Base-by-base conservation (phyloP, 1,140 invertebrate genomes). In the Bombus vancouverensis region DNA sequence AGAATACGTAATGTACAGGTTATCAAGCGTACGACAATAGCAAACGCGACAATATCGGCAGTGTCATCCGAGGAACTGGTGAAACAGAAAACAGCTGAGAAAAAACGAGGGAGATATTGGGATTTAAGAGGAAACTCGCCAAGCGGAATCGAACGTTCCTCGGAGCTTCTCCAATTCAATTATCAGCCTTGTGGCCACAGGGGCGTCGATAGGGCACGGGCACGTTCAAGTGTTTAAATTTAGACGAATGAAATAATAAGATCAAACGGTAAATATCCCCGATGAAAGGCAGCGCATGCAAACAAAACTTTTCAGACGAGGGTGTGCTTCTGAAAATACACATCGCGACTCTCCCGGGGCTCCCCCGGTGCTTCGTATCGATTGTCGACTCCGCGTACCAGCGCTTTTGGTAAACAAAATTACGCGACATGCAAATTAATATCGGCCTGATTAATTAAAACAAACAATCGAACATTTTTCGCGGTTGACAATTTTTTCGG, bases 191-290 rank as follows among this genome's bases (percentile, higher is more conserved):
- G 87, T 85, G 88, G 89, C 88, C 81, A 86, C 83, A 71, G 81
- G 47, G 47, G 47, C 47, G 62, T 75, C 39, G 47, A 83, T 34
- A 2, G 39, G 47, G 34, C 12, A 5, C 10, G 66, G 77, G 47
- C 71, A n/a, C 76, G 87, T 87, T 93, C 89, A 92, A 93, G 94
- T 94, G 92, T 94, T 94, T 94, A 94, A 94, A 94, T 94, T 94
- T 93, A 89, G 92, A 92, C 89, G 92, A 94, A 93, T 93, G 93
- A 95, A 93, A 95, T 95, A 95, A 95, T 95, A 93, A 94, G 94
- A 95, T 95, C 93, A 95, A 94, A 95, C 92, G 93, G 92, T 92
- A 91, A 91, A 89, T 88, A 87, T 39, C 68, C 88, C 65, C 87
- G 89, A 88, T 92, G 92, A 93, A 93, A 92, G 91, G 92, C 86